Percentiles rank a stretch among this genome's conserved stretches.
These are phyloP conservation scores for Pangasianodon hypophthalmus DNA, from an alignment of 2,113 vertebrate species.

Conservation along the genomic window DNA sequence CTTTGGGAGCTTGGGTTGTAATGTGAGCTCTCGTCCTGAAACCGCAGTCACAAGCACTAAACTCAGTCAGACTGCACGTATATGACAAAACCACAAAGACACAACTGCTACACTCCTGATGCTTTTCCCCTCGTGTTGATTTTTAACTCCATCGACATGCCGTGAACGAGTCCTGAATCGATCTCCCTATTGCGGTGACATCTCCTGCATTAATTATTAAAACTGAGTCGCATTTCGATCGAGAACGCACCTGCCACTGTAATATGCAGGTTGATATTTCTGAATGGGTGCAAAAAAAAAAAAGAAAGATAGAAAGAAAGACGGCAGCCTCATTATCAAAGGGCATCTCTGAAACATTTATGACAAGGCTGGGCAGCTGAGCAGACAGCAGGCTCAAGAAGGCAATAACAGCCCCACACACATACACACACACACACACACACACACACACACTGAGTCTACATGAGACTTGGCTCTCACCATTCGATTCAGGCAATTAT, in stretches of 20 bases:
- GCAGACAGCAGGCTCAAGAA: constrained; percentile 44
- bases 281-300: constrained; percentile 47
- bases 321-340: constrained; percentile 60
- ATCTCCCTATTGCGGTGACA: constrained; percentile 46
- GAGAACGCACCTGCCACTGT: constrained; percentile 49
- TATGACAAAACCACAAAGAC: background rate
- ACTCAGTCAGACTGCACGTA: background rate
- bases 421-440: constrained; percentile 48
- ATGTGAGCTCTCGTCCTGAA: background rate
- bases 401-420: constrained; percentile 39
- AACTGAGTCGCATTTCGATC: constrained; percentile 48
- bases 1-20: background rate
- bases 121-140: background rate
- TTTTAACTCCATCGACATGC: constrained; percentile 24
- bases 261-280: constrained; percentile 60
- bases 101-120: background rate
- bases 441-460: constrained; percentile 12
- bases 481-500: background rate
- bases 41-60: accelerated
- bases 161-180: constrained; percentile 29
- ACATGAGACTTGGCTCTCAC: background rate
- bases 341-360: constrained; percentile 63
- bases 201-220: constrained; percentile 58
- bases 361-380: constrained; percentile 51
- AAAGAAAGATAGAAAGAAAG: constrained; percentile 24